phyloP scores from a whole-genome alignment of 2,888 invertebrate species.

The Drosophila infuscata region DNA sequence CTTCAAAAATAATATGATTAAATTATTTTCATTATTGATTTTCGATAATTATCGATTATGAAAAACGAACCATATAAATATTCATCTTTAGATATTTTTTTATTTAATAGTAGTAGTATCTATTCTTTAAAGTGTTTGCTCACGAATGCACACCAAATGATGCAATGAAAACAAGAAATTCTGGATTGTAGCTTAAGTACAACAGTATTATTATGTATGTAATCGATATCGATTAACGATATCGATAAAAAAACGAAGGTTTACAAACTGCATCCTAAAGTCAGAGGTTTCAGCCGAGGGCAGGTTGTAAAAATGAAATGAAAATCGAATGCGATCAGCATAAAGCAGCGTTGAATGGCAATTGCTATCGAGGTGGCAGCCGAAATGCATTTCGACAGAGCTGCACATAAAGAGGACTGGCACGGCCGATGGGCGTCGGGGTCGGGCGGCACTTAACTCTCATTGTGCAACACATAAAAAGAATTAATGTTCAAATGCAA shows the following conservation, averaged over 20 bases:
- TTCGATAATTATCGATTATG: too few relatives aligned
- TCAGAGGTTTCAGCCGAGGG: background rate
- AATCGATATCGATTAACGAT: background rate
- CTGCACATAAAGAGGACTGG: conserved; percentile 57
- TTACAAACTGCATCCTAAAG: background rate
- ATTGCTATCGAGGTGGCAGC: conserved; percentile 35
- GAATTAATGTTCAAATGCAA: conserved; percentile 80
- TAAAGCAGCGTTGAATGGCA: conserved; percentile 40
- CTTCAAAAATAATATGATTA: conserved; percentile 1
- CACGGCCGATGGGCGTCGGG: conserved; percentile 40
- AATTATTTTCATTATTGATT: background rate
- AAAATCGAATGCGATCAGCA: conserved; percentile 63
- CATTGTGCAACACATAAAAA: conserved; percentile 75
- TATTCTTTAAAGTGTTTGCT: background rate
- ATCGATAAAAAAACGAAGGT: background rate
- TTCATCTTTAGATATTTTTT: background rate
- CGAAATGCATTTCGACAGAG: conserved; percentile 64
- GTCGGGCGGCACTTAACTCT: conserved; percentile 64
- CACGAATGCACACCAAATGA: background rate
- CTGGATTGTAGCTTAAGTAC: background rate
- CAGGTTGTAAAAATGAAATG: conserved; percentile 12
- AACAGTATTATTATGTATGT: background rate
- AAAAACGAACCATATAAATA: background rate
- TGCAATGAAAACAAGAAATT: background rate
- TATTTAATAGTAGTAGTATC: too few relatives aligned